A percentile compares a stretch with the other conserved stretches of the same genome.
These are phyloP conservation scores for Ptychoptera albimana DNA, from an alignment of 2,888 invertebrate genomes.

Conservation along the genomic window DNA sequence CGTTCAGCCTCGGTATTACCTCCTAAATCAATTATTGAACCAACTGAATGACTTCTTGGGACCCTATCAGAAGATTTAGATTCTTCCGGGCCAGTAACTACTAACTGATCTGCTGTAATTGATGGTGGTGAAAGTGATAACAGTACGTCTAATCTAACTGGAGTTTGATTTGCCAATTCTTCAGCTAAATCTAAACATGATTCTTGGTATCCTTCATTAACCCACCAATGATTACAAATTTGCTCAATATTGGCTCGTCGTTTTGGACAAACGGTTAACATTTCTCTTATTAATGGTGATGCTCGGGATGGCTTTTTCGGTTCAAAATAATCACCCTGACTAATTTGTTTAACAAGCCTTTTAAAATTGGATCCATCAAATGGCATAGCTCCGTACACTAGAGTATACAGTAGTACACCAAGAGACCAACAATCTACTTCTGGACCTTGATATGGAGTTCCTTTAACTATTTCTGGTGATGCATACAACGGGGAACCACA, in stretches of 20 bases:
- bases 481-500: slow-evolving; percentile 95
- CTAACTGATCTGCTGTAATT: slow-evolving; percentile 53
- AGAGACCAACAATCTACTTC: slow-evolving; percentile 93
- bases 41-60: slow-evolving; percentile 50
- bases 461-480: slow-evolving; percentile 94
- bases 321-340: slow-evolving; percentile 94
- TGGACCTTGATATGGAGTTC: slow-evolving; percentile 91
- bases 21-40: slow-evolving; percentile 56
- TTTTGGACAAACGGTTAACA: slow-evolving; percentile 84
- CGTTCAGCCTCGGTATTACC: slow-evolving; percentile 53
- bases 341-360: slow-evolving; percentile 89
- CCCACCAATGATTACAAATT: slow-evolving; percentile 95
- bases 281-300: slow-evolving; percentile 82
- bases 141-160: slow-evolving; percentile 73
- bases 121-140: slow-evolving; percentile 74
- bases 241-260: slow-evolving; percentile 84
- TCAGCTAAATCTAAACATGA: slow-evolving; percentile 76
- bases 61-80: slow-evolving; percentile 36
- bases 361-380: slow-evolving; percentile 98
- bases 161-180: slow-evolving; percentile 77
- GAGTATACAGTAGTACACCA: slow-evolving; percentile 90
- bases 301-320: slow-evolving; percentile 89
- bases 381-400: slow-evolving; percentile 99
- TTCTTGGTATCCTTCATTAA: slow-evolving; percentile 69
- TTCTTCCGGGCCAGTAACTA: slow-evolving; percentile 41